Conservation (phyloP, 1,140 invertebrate species). For the Cardiocondyla obscurior region DNA sequence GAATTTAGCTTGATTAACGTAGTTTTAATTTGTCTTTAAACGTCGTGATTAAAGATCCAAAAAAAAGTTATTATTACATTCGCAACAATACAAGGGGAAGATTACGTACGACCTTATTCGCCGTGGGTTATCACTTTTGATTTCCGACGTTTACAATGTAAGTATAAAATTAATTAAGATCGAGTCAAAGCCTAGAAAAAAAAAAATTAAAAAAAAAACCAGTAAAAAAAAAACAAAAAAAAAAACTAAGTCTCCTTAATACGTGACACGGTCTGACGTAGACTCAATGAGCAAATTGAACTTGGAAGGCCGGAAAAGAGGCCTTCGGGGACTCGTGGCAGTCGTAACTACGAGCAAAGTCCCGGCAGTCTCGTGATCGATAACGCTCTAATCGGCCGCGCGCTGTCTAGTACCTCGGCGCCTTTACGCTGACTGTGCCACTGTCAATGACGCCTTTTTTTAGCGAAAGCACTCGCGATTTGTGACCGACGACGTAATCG, state of each 20-base stretch:
- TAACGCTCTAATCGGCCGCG: background rate
- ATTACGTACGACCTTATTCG: background rate
- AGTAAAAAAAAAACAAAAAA: too few species aligned
- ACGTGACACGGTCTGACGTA: too few species aligned
- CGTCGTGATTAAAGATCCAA: background rate
- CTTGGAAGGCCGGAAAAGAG: background rate
- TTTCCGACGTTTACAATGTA: too few species aligned
- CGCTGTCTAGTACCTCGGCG: background rate
- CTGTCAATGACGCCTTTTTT: conserved; percentile 1
- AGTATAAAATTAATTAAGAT: too few species aligned
- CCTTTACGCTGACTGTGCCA: background rate
- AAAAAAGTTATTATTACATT: background rate
- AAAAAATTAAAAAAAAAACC: too few species aligned
- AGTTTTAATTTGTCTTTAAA: background rate
- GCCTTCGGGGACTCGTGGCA: background rate
- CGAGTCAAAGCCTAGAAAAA: too few species aligned
- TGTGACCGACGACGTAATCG: background rate
- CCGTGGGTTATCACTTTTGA: background rate
- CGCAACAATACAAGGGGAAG: background rate
- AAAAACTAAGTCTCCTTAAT: too few species aligned
- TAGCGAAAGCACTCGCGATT: conserved; percentile 1
- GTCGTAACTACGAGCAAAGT: background rate
- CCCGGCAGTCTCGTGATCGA: background rate
- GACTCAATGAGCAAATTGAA: background rate
- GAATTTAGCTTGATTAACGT: background rate